These are phyloP conservation scores for Monopis laevigella DNA, from an alignment of 2,888 invertebrate species.

Conservation along the genomic window DNA sequence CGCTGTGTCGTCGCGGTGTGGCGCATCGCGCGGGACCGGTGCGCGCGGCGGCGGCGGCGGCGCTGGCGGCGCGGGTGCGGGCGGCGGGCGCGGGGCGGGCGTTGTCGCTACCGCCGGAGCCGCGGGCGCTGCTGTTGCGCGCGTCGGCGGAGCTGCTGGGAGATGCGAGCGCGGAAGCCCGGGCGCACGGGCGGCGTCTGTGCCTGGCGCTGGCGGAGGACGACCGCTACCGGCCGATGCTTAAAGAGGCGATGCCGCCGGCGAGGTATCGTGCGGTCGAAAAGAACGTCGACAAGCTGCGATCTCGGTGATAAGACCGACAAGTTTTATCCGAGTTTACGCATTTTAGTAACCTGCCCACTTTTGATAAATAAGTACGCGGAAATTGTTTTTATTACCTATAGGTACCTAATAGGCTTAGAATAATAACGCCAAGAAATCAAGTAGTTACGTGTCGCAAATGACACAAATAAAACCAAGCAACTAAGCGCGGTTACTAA, in stretches of 20 bases:
- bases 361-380: too few relatives aligned
- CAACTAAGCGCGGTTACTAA: too few relatives aligned
- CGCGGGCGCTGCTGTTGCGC: slow-evolving; percentile 80
- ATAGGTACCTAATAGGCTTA: too few relatives aligned
- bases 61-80: slow-evolving; percentile 77
- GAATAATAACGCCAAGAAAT: too few relatives aligned
- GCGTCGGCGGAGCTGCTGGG: slow-evolving; percentile 84
- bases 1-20: slow-evolving; percentile 75
- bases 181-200: slow-evolving; percentile 81
- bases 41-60: slow-evolving; percentile 82
- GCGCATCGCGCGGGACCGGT: slow-evolving; percentile 89
- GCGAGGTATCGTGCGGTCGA: slow-evolving; percentile 84
- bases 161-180: slow-evolving; percentile 88
- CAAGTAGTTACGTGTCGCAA: too few relatives aligned
- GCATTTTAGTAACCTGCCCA: too few relatives aligned
- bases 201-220: slow-evolving; percentile 78
- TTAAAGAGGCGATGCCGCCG: slow-evolving; percentile 83
- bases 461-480: too few relatives aligned
- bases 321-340: too few relatives aligned
- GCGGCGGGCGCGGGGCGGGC: slow-evolving; percentile 78
- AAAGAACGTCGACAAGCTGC: slow-evolving; percentile 75
- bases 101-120: slow-evolving; percentile 78
- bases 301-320: slow-evolving; percentile 33
- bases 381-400: too few relatives aligned
- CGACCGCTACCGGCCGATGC: slow-evolving; percentile 76